These are phyloP conservation scores for Copidosoma floridanum DNA, from an alignment of 1,140 invertebrate genomes.

Conservation along the genomic window DNA sequence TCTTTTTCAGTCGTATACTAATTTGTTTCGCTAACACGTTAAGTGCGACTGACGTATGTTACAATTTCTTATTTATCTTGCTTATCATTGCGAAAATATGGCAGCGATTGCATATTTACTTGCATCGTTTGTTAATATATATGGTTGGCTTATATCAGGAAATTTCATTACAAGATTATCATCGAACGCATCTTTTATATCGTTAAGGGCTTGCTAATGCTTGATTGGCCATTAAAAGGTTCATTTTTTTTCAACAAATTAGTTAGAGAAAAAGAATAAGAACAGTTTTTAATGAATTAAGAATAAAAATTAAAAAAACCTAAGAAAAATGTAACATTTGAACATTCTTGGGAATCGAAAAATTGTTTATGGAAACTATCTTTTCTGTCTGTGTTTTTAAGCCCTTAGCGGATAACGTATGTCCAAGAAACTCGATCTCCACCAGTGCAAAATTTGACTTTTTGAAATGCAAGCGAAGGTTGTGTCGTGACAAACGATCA, in stretches of 20 bases:
- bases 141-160: conserved; percentile 33
- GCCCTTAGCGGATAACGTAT: neutral
- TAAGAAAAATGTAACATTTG: neutral
- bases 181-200: neutral
- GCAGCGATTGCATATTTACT: conserved; percentile 21
- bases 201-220: neutral
- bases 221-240: no score
- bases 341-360: neutral
- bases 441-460: neutral
- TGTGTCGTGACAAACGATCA: neutral
- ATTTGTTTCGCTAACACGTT: conserved; percentile 30
- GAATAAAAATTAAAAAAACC: neutral
- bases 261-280: neutral
- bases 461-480: neutral
- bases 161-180: conserved; percentile 32
- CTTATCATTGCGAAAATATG: no score
- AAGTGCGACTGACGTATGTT: neutral
- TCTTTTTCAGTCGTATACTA: conserved; percentile 51
- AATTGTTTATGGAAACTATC: neutral
- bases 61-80: no score
- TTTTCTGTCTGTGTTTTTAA: neutral
- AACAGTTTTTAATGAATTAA: neutral
- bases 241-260: neutral
- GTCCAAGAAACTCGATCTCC: neutral
- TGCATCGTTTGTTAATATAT: conserved; percentile 41